Percentiles rank a stretch among this genome's conserved stretches.
These are phyloP conservation scores for Tromatobia lineatoria DNA, from an alignment of 2,888 invertebrate genomes.

Conservation along the genomic window DNA sequence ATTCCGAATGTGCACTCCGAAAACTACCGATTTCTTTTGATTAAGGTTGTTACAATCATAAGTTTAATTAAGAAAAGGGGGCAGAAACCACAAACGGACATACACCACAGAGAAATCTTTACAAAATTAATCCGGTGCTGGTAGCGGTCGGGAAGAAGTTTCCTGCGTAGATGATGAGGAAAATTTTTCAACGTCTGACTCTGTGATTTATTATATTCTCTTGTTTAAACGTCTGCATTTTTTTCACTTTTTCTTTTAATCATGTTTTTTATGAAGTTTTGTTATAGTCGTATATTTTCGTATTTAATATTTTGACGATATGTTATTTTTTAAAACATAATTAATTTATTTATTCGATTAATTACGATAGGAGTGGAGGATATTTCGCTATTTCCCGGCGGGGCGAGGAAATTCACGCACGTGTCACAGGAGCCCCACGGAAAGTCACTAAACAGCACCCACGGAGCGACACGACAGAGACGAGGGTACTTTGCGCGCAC, in stretches of 20 bases:
- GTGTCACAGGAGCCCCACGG: slow-evolving; percentile 78
- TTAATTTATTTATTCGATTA: not conserved
- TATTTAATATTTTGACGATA: not conserved
- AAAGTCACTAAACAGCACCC: slow-evolving; percentile 77
- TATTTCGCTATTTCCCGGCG: slow-evolving; percentile 52
- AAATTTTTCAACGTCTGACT: slow-evolving; percentile 1
- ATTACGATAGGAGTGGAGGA: slow-evolving; percentile 8
- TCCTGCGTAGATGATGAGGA: not conserved
- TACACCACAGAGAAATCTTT: slow-evolving; percentile 10
- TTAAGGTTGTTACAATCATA: not conserved
- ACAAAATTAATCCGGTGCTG: slow-evolving; percentile 3
- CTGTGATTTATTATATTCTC: not conserved
- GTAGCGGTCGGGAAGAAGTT: slow-evolving; percentile 6
- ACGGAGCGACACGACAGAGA: slow-evolving; percentile 68
- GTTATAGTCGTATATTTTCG: not conserved
- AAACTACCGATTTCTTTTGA: not conserved
- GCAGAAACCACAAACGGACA: not conserved
- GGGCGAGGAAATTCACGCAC: slow-evolving; percentile 74
- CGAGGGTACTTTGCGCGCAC: slow-evolving; percentile 67
- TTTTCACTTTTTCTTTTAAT: not conserved
- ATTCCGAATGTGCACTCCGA: not conserved
- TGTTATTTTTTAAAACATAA: not conserved
- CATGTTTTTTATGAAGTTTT: slow-evolving; percentile 2
- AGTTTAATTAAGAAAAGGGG: not conserved
- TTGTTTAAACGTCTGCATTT: not conserved